Base-by-base conservation (phyloP, 2,113 vertebrate genomes). In the Zapornia atra region DNA sequence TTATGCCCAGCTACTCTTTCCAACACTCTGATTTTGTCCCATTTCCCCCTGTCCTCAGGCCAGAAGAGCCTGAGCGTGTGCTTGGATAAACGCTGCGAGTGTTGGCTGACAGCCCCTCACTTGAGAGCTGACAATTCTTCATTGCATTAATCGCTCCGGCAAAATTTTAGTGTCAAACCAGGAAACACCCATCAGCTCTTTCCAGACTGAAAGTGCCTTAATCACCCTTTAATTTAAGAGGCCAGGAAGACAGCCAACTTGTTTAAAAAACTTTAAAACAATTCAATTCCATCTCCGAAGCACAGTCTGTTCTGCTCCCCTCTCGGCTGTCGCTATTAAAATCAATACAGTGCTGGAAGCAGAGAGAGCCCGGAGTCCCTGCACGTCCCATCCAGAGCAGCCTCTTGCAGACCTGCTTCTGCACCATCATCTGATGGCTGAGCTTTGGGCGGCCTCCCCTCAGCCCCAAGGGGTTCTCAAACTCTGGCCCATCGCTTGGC, bases 171-270 rank as follows among this genome's bases (percentile, higher is more conserved):
- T 78, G 48, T 79, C 90, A 84, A 57, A 93, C 44, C 88, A 87
- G 88, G 73, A 92, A 94, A 85, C 50, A 34, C 70, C 83, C 63
- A 59, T 80, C 53, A 73, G 77, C 81, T 92, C 75, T 86, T 94
- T 92, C 73, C 78, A 70, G 59, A 54, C 81, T 42, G 40, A 38
- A 90, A 95, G 73, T 82, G 78, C 80, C 78, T 96, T 96, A 96
- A 96, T 80, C 94, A 59, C 59, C 80, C 46, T 94, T 96, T 96
- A 96, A 94, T 96, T 96, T 93, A 79, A 88, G 73, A 87, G 66
- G 4, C 71, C 82, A 83, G 90, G 93, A 95, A 77, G 75, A 40
- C 34, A 70, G 93, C 93, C 87, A 94, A 2, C 20, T 44, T 76
- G 11, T 82, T 92, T 86, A 42, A 87, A 92, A 92, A 94, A 75